Conservation (phyloP, 2,888 invertebrate genomes). For the Sarcophaga subvicina region DNA sequence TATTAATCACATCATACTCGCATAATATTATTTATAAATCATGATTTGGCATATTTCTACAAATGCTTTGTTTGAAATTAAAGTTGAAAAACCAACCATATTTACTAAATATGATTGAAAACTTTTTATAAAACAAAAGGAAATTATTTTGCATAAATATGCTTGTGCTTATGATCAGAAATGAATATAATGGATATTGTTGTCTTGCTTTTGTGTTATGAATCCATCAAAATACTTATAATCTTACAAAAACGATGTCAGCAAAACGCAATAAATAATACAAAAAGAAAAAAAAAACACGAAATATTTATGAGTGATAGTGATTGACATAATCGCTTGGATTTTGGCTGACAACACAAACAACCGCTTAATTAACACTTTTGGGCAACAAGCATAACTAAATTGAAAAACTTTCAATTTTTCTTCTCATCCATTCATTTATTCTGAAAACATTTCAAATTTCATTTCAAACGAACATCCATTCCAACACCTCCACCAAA, state of each 20-base stretch:
- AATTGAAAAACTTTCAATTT: conserved; percentile 43
- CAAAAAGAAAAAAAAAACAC: not conserved
- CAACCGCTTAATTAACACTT: conserved; percentile 28
- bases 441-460: not conserved
- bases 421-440: not conserved
- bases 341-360: not conserved
- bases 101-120: too few relatives aligned
- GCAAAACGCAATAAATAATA: not conserved
- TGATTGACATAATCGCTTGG: conserved; percentile 52
- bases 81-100: too few relatives aligned
- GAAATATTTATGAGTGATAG: conserved; percentile 22
- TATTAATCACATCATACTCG: too few relatives aligned
- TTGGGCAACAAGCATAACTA: not conserved
- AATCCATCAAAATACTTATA: not conserved
- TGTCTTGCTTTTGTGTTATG: too few relatives aligned
- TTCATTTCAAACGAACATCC: not conserved
- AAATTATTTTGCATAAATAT: too few relatives aligned
- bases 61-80: too few relatives aligned
- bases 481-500: not conserved
- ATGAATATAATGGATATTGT: too few relatives aligned
- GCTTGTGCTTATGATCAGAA: too few relatives aligned
- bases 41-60: too few relatives aligned
- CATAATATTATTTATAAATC: too few relatives aligned
- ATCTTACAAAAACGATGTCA: not conserved
- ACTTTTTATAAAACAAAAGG: too few relatives aligned